These are phyloP conservation scores for Pangasius sanitwongsei DNA, from an alignment of 2,797 vertebrate genomes.

Conservation along the genomic window DNA sequence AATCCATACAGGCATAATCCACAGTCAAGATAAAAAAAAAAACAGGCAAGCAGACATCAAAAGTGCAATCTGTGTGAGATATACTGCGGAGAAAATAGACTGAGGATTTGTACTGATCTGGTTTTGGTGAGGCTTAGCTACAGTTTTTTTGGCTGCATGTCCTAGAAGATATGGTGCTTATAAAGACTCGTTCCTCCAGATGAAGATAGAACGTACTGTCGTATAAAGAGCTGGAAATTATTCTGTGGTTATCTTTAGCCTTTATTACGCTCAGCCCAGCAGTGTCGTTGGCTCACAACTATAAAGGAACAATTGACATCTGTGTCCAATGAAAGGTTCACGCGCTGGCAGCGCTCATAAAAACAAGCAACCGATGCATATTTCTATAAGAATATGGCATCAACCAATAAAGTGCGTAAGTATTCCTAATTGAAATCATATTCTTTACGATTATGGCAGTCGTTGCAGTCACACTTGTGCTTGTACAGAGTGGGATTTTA, in stretches of 20 bases:
- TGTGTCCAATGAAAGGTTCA: slow-evolving; percentile 26
- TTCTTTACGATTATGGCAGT: background rate
- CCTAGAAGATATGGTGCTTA: background rate
- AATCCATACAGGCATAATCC: background rate
- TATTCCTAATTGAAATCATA: slow-evolving; percentile 13
- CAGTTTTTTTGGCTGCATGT: background rate
- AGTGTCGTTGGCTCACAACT: background rate
- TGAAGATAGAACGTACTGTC: background rate
- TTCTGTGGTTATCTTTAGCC: background rate
- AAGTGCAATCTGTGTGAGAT: background rate
- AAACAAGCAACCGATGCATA: slow-evolving; percentile 8
- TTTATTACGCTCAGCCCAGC: background rate
- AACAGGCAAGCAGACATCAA: background rate
- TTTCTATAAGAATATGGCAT: background rate
- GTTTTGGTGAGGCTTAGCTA: background rate
- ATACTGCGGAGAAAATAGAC: background rate
- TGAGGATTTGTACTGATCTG: background rate
- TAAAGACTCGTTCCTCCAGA: background rate
- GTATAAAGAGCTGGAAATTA: background rate
- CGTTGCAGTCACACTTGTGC: background rate
- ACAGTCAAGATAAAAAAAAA: background rate
- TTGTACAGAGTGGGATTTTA: background rate
- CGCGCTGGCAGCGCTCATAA: background rate
- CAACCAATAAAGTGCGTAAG: background rate
- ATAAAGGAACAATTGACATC: slow-evolving; percentile 22